Percentiles rank a stretch among this genome's conserved stretches.
Evolutionary conservation across 1,140 invertebrate species (phyloP).

Genomic region (Choristoneura fumiferana): DNA sequence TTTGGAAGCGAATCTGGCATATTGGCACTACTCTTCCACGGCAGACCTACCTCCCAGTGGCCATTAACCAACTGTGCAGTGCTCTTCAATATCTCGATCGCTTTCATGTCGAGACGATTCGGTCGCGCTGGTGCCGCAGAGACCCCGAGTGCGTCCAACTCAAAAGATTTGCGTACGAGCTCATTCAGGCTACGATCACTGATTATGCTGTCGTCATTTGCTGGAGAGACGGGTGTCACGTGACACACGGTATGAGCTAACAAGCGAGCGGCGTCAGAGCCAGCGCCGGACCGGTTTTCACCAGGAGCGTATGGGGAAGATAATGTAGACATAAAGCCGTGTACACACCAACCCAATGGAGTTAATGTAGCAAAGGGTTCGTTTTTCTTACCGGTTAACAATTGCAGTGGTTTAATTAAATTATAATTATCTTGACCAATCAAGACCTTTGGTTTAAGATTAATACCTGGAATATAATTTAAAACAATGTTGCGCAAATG

Average conservation of each 20-base stretch:
- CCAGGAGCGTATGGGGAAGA: too few species aligned
- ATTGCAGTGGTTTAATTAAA: slow-evolving; percentile 21
- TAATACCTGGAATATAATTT: background rate
- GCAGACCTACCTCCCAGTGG: slow-evolving; percentile 7
- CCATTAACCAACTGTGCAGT: background rate
- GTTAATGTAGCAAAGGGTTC: background rate
- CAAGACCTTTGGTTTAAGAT: slow-evolving; percentile 23
- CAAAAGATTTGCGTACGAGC: background rate
- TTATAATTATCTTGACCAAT: slow-evolving; percentile 32
- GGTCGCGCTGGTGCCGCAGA: too few species aligned
- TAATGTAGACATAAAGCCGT: background rate
- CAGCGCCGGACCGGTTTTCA: background rate
- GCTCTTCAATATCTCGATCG: too few species aligned
- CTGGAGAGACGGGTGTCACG: background rate
- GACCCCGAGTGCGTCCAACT: background rate
- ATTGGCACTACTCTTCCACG: slow-evolving; percentile 5
- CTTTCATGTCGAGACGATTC: too few species aligned
- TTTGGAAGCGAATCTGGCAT: background rate
- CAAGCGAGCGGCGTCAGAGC: background rate
- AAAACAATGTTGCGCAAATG: slow-evolving; percentile 21
- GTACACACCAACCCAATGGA: background rate
- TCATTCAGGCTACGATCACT: slow-evolving; percentile 20
- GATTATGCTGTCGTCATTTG: slow-evolving; percentile 20
- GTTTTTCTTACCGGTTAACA: slow-evolving; percentile 4
- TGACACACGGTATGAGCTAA: background rate